Base-by-base conservation (phyloP, 30 jellyfish, hydroid and myxozoan genomes). In the Turritopsis dohrnii region DNA sequence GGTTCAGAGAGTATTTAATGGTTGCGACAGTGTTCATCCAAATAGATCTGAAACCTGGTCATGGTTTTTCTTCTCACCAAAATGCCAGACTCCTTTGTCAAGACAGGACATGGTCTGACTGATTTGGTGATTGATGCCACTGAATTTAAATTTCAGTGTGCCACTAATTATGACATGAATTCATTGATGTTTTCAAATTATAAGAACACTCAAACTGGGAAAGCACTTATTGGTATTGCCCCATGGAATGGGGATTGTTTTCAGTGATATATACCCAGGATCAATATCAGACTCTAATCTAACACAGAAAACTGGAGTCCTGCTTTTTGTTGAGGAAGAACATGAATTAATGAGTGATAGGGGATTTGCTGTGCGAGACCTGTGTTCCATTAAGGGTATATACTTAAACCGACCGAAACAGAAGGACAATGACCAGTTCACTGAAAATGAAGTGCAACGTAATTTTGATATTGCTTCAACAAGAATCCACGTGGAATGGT, bases 191-290 rank as follows among this genome's bases (percentile, higher is more conserved):
- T 72, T 72, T 83, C 88, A 27, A 83, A 71, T 52, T 83, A 83
- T 28, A 83, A 83, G 20, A 21, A 29, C 83, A 84, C 90, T 27
- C 76, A 1, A 60, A 84, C 79, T 27, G 79, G 90, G 54, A 84
- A 84, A 84, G 88, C 80, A 0, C 88, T 73, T 52, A 84, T 72
- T 74, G 90, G 90, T 26, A 84, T 84, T 72, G 71, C 90, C 74
- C 88, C 90, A 84, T 74, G 87, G 90, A 5, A 60, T 53, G 65
- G 90, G 90, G 52, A 72, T 84, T 17, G 27, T 84, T 3, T 84
- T 84, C 82, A 72, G 81, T 52, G 90, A 84, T 29, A 72, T 72
- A 27, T 84, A 84, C 88, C 90, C 90, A 71, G 90, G 90, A 74
- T 84, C 90, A 71, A 74, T 84, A 23, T 72, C 89, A 28, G 90